Evolutionary conservation across 92 coral and sea anemone species (phyloP), one percentile per base, ranked within the genome.

Genomic region (Blastomussa wellsi): DNA sequence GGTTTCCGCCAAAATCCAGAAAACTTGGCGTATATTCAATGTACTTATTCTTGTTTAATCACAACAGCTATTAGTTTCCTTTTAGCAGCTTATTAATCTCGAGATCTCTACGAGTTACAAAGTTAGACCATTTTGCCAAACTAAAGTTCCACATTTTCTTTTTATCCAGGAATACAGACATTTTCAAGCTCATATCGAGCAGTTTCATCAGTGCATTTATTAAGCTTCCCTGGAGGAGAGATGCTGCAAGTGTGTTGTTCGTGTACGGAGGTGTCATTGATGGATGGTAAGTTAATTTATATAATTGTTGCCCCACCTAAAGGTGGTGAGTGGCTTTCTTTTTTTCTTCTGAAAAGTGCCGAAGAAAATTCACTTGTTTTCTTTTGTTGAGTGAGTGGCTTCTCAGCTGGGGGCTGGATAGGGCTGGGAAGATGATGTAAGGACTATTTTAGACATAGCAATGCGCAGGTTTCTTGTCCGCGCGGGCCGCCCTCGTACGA

Each of bases 261-360:
- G 41, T 62, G 33, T 28, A 69, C 66, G 24, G 33, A 67, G 49
- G 69, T 86, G 92, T 70, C 92, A 90, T 53, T 90, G 92, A 90
- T 90, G 82, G 92, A 90, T 90, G 79, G 92, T 53, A 90, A 75
- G 72, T 66, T 90, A 86, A 90, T 90, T 78, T 74, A 33, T 74
- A 52, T 41, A 29, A 38, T 41, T 73, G 48, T 3, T 59, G 41
- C 62, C 74, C 87, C 87, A 62, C 80, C 72, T 59, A 39, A 72
- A 59, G 86, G 79, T 55, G 86, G 37, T 82, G 87, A 74, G 22
- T 38, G 19, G 48, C 60, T 57, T 62, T 62, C 55, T 79, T 39
- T 51, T n/a, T 10, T 31, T 53, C 35, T 13, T 6, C 37, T 19
- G 19, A 35, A 57, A 77, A 77, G 67, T 57, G 28, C 24, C 59